Evolutionary conservation across 2,113 vertebrate species (phyloP).

Genomic region (Cryptomyrus ogoouensis): DNA sequence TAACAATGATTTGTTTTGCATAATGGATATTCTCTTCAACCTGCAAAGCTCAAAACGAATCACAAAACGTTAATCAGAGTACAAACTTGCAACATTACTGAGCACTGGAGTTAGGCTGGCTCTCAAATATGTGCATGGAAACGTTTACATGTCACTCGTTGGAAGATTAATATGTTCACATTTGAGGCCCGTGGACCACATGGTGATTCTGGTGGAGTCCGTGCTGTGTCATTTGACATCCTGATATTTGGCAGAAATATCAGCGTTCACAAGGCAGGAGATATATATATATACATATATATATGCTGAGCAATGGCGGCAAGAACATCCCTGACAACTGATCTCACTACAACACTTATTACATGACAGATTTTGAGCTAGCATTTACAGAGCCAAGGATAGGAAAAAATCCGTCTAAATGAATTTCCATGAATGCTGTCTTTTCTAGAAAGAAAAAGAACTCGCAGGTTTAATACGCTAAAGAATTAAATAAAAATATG

Average conservation of each 20-base stretch:
- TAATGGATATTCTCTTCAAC: neutral
- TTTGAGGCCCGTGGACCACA: neutral
- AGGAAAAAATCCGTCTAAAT: neutral
- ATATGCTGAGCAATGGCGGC: neutral
- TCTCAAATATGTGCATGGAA: neutral
- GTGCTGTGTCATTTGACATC: neutral
- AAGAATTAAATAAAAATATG: neutral
- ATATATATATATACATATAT: neutral
- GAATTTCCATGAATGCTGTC: neutral
- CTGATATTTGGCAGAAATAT: neutral
- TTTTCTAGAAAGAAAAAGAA: neutral
- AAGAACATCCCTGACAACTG: neutral
- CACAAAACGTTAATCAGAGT: neutral
- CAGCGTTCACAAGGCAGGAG: neutral
- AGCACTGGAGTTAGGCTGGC: neutral
- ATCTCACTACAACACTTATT: neutral
- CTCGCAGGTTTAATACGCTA: neutral
- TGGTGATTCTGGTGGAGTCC: neutral
- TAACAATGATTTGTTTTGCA: neutral
- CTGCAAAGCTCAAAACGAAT: neutral
- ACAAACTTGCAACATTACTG: neutral
- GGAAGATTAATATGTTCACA: neutral
- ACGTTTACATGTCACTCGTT: neutral
- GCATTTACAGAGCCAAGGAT: neutral
- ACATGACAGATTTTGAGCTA: neutral